Evolutionary conservation across 1,140 invertebrate genomes (phyloP), one percentile per base, ranked within the genome.

Genomic region (Eueides isabella): DNA sequence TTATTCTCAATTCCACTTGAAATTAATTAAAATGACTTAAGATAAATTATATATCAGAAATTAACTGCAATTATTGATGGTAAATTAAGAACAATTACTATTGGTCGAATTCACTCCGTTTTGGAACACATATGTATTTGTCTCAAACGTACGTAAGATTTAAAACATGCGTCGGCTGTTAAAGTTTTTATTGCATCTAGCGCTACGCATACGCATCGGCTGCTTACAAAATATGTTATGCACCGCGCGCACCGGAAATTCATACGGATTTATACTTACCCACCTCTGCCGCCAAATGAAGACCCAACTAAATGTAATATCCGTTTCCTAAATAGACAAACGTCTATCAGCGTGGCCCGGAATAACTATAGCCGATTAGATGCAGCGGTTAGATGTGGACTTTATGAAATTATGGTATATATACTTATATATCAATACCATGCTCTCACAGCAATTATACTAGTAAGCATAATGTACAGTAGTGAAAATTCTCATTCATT

Each of bases 241-340:
- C 90, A 92, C 81, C 86, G 83, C 89, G 88, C 86, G 85, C 89
- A 79, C 90, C 89, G 90, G 90, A 92, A 91, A 90, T 87, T 78
- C 84, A 81, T 89, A 90, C 89, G 86, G 87, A 87, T 88, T 90
- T 92, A 92, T 90, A 90, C 88, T 88, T 85, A 86, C 85, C 87
- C 85, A 90, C 89, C 90, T 91, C 86, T 87, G 87, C 90, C 86
- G 90, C 90, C 90, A 92, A 92, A 92, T 91, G 90, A 89, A 91
- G 89, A 85, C 87, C 83, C 86, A 86, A 89, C 90, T 90, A 92
- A 92, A 92, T 91, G 90, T 92, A 91, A 92, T 92, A 92, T 92
- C 90, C 90, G 89, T 89, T 92, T 92, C 90, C 90, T 92, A 92
- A 92, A 92, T 92, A 92, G 90, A 92, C 90, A 91, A 92, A 91